Conservation (phyloP, 1,140 invertebrate genomes). For the Zaprionus lachaisei region DNA sequence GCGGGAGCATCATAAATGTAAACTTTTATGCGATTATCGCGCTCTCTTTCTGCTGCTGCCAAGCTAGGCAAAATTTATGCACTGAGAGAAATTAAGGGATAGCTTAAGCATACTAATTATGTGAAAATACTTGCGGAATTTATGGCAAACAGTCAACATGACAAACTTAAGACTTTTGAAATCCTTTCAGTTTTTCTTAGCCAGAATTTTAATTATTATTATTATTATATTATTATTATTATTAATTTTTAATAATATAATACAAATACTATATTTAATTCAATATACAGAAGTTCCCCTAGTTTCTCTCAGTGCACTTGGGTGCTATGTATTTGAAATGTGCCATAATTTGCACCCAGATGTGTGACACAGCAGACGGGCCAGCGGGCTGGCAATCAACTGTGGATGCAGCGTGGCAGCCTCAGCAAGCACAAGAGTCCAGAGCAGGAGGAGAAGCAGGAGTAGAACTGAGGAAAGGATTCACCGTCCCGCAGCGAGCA, state of each 20-base stretch:
- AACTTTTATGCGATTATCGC: constrained; percentile 79
- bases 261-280: too few relatives aligned
- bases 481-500: constrained; percentile 29
- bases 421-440: neutral
- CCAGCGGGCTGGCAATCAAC: constrained; percentile 50
- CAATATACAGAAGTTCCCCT: neutral
- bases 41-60: constrained; percentile 63
- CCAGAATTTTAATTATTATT: too few relatives aligned
- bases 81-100: constrained; percentile 34
- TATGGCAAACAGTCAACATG: too few relatives aligned
- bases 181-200: too few relatives aligned
- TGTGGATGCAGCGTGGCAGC: constrained; percentile 41
- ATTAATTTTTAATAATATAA: too few relatives aligned
- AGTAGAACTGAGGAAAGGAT: constrained; percentile 13
- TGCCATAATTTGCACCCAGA: constrained; percentile 80
- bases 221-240: too few relatives aligned
- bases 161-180: too few relatives aligned
- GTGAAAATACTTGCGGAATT: too few relatives aligned
- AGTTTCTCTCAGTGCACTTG: constrained; percentile 41
- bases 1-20: constrained; percentile 74
- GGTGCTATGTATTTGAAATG: constrained; percentile 70
- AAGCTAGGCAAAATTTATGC: constrained; percentile 33
- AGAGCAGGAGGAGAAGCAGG: neutral
- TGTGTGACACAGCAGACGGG: constrained; percentile 72
- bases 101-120: neutral